Conservation (phyloP, 2,888 invertebrate genomes). For the Trichogramma evanescens region DNA sequence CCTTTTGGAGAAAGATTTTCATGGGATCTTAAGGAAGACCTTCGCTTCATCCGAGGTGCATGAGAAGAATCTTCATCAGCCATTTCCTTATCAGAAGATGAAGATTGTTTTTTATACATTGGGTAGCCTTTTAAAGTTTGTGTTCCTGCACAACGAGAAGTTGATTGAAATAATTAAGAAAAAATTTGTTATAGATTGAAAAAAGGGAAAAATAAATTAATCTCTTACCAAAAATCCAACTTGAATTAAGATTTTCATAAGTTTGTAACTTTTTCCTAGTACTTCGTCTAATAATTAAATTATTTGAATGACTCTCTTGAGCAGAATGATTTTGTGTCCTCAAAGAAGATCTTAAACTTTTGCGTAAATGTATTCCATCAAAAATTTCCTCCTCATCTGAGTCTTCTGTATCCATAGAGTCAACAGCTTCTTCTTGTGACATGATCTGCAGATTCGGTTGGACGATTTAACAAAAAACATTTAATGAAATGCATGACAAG, state of each 20-base stretch:
- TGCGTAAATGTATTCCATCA: slow-evolving; percentile 31
- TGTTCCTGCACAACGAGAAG: slow-evolving; percentile 31
- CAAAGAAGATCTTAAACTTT: slow-evolving; percentile 35
- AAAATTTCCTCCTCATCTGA: slow-evolving; percentile 42
- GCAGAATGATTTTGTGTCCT: slow-evolving; percentile 35
- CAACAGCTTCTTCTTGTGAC: slow-evolving; percentile 44
- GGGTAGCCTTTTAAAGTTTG: slow-evolving; percentile 46
- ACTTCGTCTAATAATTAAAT: slow-evolving; percentile 58
- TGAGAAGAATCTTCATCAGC: slow-evolving; percentile 37
- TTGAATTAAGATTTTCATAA: slow-evolving; percentile 64
- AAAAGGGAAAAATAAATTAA: neutral
- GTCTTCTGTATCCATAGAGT: slow-evolving; percentile 43
- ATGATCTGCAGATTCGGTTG: slow-evolving; percentile 32
- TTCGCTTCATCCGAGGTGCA: slow-evolving; percentile 34
- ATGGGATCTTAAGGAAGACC: slow-evolving; percentile 41
- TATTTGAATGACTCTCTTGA: slow-evolving; percentile 36
- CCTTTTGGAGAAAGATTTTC: slow-evolving; percentile 43
- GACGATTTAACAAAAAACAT: too few species aligned
- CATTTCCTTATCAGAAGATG: slow-evolving; percentile 45
- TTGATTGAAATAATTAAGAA: neutral
- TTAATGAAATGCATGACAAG: too few species aligned
- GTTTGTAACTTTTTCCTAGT: slow-evolving; percentile 61
- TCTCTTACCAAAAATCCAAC: slow-evolving; percentile 57
- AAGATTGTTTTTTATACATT: slow-evolving; percentile 44
- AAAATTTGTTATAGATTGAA: neutral